phyloP scores from a whole-genome alignment of 2,113 vertebrate genomes.

The Campylomormyrus tamandua region DNA sequence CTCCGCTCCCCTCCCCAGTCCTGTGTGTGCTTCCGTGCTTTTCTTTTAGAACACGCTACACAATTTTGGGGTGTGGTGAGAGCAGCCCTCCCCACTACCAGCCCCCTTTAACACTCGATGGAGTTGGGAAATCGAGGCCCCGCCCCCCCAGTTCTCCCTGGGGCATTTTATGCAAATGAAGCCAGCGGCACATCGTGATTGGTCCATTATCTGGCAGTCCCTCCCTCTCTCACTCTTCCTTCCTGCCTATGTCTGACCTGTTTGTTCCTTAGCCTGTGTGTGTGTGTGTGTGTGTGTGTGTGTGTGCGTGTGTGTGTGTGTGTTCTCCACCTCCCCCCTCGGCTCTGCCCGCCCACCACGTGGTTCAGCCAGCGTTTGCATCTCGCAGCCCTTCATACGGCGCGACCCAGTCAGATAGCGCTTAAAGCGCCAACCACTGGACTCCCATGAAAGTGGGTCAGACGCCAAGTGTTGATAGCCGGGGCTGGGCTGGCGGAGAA shows the following conservation, averaged over 20 bases:
- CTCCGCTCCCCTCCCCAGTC: background rate
- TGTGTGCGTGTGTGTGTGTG: too few relatives aligned
- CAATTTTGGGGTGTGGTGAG: background rate
- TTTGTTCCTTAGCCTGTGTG: background rate
- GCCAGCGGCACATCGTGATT: background rate
- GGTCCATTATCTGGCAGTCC: background rate
- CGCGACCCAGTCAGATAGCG: background rate
- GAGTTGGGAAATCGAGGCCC: background rate
- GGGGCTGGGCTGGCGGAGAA: background rate
- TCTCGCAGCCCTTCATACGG: background rate
- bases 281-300: background rate
- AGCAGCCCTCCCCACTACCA: background rate
- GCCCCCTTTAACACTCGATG: background rate
- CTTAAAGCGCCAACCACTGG: background rate
- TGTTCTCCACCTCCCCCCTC: background rate
- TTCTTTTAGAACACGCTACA: background rate
- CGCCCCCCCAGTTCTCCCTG: background rate
- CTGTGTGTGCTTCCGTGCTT: background rate
- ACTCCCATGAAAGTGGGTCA: conserved; percentile 13
- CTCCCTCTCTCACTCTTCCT: background rate
- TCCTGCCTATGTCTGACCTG: background rate
- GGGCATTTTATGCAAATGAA: conserved; percentile 14
- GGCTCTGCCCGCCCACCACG: background rate
- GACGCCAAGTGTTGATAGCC: background rate
- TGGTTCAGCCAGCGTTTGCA: background rate